These are phyloP conservation scores for Gambusia affinis DNA, from an alignment of 2,113 vertebrate species.

Conservation along the genomic window DNA sequence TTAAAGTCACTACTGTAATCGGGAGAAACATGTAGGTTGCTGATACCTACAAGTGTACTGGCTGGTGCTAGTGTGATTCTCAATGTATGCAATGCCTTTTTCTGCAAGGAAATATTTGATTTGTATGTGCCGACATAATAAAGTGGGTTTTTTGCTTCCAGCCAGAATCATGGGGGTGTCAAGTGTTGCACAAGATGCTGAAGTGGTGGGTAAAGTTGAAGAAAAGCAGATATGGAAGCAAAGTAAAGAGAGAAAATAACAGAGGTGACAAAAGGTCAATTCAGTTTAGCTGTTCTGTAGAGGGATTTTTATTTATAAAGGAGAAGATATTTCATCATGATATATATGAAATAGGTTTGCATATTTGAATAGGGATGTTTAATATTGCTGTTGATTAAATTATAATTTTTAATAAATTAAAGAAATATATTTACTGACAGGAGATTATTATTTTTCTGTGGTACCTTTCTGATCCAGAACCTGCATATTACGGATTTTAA, in stretches of 20 bases:
- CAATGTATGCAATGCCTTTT: not conserved
- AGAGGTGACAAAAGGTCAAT: not conserved
- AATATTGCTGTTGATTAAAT: not conserved
- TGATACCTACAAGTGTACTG: conserved; percentile 11
- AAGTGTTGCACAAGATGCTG: conserved; percentile 1
- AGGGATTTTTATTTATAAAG: not conserved
- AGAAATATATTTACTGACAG: not conserved
- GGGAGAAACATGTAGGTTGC: conserved; percentile 36
- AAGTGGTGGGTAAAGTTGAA: not conserved
- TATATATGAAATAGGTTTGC: not conserved
- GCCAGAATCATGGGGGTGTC: conserved; percentile 13
- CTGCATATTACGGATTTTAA: not conserved
- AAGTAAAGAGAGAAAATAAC: not conserved
- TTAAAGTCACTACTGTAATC: conserved; percentile 40
- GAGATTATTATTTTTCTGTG: not conserved
- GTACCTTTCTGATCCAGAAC: not conserved
- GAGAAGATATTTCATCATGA: not conserved
- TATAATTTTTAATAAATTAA: not conserved
- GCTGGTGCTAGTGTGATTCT: conserved; percentile 11
- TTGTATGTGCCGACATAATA: conserved; percentile 6
- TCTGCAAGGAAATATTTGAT: conserved; percentile 17
- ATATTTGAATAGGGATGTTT: not conserved
- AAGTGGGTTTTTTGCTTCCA: not conserved
- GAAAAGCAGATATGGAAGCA: not conserved
- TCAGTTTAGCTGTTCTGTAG: not conserved